These are phyloP conservation scores for Columba livia DNA, from an alignment of 2,113 vertebrate species.

Conservation along the genomic window DNA sequence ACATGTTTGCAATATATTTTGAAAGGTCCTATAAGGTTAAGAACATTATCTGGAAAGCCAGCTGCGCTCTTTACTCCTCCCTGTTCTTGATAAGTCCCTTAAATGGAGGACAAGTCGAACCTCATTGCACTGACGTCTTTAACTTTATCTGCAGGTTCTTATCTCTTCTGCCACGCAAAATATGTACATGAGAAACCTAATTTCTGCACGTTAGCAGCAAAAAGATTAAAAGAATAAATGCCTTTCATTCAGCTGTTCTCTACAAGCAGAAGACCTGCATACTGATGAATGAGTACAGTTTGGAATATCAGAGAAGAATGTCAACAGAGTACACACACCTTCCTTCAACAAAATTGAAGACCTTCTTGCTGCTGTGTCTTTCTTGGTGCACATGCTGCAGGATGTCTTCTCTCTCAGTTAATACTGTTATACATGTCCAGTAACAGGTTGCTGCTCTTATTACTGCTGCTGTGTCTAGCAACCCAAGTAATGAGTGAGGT, in stretches of 20 bases:
- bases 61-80: slow-evolving; percentile 29
- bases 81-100: not conserved
- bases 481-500: not conserved
- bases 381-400: not conserved
- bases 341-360: not conserved
- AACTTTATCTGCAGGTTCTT: slow-evolving; percentile 38
- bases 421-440: not conserved
- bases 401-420: not conserved
- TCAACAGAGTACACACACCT: rapidly evolving
- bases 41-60: slow-evolving; percentile 58
- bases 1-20: not conserved
- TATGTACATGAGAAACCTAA: not conserved
- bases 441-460: not conserved
- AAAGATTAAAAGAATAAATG: not conserved
- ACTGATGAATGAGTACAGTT: not conserved
- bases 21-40: slow-evolving; percentile 43
- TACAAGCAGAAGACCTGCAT: not conserved
- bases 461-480: not conserved
- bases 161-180: slow-evolving; percentile 8
- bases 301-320: not conserved
- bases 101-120: slow-evolving; percentile 1
- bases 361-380: not conserved
- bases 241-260: not conserved
- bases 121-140: not conserved
- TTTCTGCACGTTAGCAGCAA: slow-evolving; percentile 37